phyloP scores from a whole-genome alignment of 2,113 vertebrate genomes.

The Morone saxatilis region DNA sequence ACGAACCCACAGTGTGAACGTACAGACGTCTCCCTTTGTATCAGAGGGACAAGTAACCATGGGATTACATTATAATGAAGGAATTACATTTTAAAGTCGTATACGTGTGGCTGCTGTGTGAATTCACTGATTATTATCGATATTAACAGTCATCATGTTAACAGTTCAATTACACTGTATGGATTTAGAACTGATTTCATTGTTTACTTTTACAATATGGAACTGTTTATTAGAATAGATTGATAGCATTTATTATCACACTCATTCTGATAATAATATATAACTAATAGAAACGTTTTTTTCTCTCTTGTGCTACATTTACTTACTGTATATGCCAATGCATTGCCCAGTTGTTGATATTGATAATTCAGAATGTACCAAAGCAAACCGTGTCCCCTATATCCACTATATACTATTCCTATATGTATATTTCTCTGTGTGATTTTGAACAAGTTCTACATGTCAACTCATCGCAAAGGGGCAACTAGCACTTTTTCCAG shows the following conservation, averaged over 20 bases:
- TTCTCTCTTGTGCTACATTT: background rate
- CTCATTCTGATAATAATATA: background rate
- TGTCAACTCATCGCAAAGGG: background rate
- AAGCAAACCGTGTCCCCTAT: background rate
- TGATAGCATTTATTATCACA: too few relatives aligned
- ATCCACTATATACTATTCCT: too few relatives aligned
- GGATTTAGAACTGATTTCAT: background rate
- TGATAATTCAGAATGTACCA: background rate
- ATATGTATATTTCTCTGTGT: background rate
- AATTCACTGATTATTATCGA: background rate
- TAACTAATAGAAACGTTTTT: background rate
- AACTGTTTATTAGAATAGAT: background rate
- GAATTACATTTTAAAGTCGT: too few relatives aligned
- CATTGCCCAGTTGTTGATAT: background rate
- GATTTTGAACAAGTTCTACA: background rate
- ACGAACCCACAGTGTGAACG: too few relatives aligned
- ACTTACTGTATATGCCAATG: fast-evolving
- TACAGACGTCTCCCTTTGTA: too few relatives aligned
- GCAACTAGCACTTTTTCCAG: background rate
- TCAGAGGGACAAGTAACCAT: background rate
- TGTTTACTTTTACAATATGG: background rate
- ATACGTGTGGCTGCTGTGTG: too few relatives aligned
- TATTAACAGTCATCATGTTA: background rate
- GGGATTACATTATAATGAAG: background rate
- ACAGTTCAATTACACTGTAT: background rate